These are phyloP conservation scores for Aleiodes leptofemur DNA, from an alignment of 2,888 invertebrate species.

Conservation along the genomic window DNA sequence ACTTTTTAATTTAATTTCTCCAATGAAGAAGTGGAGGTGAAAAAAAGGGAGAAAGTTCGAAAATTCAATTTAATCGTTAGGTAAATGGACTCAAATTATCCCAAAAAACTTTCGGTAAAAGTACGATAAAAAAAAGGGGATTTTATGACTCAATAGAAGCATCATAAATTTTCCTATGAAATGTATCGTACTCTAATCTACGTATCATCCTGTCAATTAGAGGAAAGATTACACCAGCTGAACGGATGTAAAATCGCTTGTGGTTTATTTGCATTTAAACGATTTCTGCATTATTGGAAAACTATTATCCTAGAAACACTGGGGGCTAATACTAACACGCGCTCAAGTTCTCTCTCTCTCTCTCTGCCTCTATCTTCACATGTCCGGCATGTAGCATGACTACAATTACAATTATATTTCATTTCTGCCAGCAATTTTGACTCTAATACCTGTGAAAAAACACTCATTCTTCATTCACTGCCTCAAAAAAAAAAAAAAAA, in stretches of 20 bases:
- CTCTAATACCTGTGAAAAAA: conserved; percentile 10
- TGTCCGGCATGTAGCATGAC: conserved; percentile 4
- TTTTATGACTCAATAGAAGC: conserved; percentile 1
- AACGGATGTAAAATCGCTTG: neutral
- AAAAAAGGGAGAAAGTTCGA: no score
- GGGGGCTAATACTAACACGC: conserved; percentile 6
- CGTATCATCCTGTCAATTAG: no score
- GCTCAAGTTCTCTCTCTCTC: neutral
- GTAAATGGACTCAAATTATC: no score
- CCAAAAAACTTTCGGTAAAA: neutral
- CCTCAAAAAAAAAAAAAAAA: neutral
- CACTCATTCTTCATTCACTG: neutral
- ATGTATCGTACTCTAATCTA: no score
- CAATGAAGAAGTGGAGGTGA: no score
- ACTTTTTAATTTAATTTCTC: no score
- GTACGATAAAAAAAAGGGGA: neutral
- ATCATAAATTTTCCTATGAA: neutral
- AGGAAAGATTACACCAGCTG: no score
- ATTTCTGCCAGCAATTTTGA: neutral
- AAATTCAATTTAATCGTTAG: no score
- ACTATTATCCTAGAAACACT: conserved; percentile 22
- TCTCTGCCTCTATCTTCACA: neutral
- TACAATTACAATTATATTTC: conserved; percentile 24
- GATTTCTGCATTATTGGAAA: conserved; percentile 34
- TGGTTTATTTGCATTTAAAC: conserved; percentile 22